phyloP scores from a whole-genome alignment of 2,113 vertebrate species.

The Pantherophis guttatus region DNA sequence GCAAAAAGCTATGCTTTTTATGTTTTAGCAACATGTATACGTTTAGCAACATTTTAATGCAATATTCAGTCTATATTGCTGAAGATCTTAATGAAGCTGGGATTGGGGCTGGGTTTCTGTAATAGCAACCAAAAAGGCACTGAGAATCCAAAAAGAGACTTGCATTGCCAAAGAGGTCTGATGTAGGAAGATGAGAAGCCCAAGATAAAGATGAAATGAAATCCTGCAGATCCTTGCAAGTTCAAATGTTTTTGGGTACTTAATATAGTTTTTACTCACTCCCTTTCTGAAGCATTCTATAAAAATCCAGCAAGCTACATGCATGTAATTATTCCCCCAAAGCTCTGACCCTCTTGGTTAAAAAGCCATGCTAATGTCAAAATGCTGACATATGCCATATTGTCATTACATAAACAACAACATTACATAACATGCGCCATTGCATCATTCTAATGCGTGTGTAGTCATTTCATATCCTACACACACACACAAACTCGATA shows the following conservation, averaged over 20 bases:
- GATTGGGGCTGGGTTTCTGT: neutral
- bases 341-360: neutral
- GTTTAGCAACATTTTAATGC: neutral
- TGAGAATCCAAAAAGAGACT: neutral
- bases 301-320: neutral
- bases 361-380: neutral
- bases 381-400: neutral
- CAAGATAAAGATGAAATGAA: neutral
- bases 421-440: neutral
- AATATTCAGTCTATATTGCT: neutral
- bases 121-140: neutral
- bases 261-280: neutral
- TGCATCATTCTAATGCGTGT: neutral
- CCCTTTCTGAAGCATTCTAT: neutral
- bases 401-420: neutral
- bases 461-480: neutral
- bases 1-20: neutral
- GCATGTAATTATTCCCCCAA: neutral
- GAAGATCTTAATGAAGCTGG: neutral
- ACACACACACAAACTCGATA: no score
- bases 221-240: neutral
- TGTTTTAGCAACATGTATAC: no score
- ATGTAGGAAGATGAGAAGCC: neutral
- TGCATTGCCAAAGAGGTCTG: neutral
- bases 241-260: neutral